These are phyloP conservation scores for Drosophila austrosaltans DNA, from an alignment of 2,888 invertebrate species.

Conservation along the genomic window DNA sequence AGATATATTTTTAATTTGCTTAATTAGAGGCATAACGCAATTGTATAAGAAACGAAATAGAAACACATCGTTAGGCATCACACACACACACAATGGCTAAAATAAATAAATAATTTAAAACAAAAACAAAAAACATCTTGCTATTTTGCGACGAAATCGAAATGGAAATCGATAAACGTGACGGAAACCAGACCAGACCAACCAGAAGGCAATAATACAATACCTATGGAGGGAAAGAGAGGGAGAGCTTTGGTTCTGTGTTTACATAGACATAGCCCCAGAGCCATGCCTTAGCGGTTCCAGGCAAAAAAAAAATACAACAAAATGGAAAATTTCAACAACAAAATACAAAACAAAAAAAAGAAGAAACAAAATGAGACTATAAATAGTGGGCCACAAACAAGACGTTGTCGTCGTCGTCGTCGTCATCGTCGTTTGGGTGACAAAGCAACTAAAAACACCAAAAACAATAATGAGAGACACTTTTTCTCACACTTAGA, in stretches of 20 bases:
- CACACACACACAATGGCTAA: slow-evolving; percentile 19
- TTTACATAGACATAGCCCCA: slow-evolving; percentile 11
- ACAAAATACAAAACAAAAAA: slow-evolving; percentile 33
- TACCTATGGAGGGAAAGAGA: background rate
- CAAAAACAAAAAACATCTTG: slow-evolving; percentile 10
- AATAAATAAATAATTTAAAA: slow-evolving; percentile 29
- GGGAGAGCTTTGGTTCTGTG: slow-evolving; percentile 24
- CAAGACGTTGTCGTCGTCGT: slow-evolving; percentile 9
- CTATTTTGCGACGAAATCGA: slow-evolving; percentile 44
- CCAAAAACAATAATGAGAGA: slow-evolving; percentile 25
- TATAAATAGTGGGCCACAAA: slow-evolving; percentile 51
- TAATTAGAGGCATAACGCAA: slow-evolving; percentile 63
- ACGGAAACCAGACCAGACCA: slow-evolving; percentile 47
- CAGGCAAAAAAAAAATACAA: slow-evolving; percentile 25
- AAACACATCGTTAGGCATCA: slow-evolving; percentile 16
- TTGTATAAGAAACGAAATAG: slow-evolving; percentile 41
- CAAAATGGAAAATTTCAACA: slow-evolving; percentile 45
- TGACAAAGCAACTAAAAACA: slow-evolving; percentile 49
- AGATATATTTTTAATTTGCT: slow-evolving; percentile 71
- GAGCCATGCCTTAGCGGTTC: slow-evolving; percentile 23
- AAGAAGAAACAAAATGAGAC: slow-evolving; percentile 35
- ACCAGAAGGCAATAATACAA: slow-evolving; percentile 23
- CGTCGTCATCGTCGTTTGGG: background rate
- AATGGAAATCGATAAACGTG: slow-evolving; percentile 69
- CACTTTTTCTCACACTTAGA: slow-evolving; percentile 18